Evolutionary conservation across 2,888 invertebrate genomes (phyloP), one percentile per base, ranked within the genome.

Genomic region (Zygothrica quintamaculata): DNA sequence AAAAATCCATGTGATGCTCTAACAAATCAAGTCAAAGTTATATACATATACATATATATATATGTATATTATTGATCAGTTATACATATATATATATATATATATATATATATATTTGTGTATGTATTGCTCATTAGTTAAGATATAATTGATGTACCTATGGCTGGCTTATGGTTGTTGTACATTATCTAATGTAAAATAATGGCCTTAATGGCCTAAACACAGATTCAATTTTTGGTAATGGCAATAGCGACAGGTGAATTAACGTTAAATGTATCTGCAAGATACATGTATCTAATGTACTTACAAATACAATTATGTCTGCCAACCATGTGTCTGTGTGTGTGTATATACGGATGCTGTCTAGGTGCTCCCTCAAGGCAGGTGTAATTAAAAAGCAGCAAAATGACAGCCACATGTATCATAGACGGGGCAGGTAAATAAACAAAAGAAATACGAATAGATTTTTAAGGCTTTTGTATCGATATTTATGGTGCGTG

Each of bases 331-430:
- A n/a, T n/a, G n/a, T n/a, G n/a, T n/a, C 22, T 25, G 5, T 48
- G 31, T 16, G 7, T 25, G 4, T 47, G 11, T 52, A 29, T 50
- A 34, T 42, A 44, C 34, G 22, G 43, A 31, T 48, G 40, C 37
- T 40, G 40, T 39, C 39, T 31, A 11, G 16, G 34, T n/a, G 1
- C 39, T 36, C 53, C 44, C 44, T 40, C 62, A 47, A 43, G 58
- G 59, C 67, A 65, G 58, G 42, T 82, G 80, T 78, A 87, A 87
- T 80, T 80, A 80, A 87, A n/a, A 87, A 85, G 61, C 62, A 9
- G 15, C 51, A 61, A 85, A 85, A 84, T 81, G 78, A 79, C 87
- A 73, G 74, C 48, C 65, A 52, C 85, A 69, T 84, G 65, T 62
- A 82, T 71, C 84, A 62, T 44, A 59, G 52, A 42, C 65, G 53